Conservation (phyloP, 2,113 vertebrate genomes). For the Tautogolabrus adspersus region DNA sequence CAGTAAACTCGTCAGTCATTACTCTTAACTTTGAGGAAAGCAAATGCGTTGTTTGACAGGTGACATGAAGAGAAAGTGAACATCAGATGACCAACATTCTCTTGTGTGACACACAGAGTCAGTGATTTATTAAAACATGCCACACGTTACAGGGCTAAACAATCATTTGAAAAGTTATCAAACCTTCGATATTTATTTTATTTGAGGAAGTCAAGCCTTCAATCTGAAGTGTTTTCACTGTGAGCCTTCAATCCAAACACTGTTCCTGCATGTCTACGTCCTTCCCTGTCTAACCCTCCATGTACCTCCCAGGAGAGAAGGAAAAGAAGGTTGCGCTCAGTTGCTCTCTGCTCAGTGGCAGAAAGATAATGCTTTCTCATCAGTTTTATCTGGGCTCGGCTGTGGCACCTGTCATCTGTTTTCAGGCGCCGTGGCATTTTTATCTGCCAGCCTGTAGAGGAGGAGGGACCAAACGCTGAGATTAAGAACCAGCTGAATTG, state of each 20-base stretch:
- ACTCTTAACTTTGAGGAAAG: too few relatives aligned
- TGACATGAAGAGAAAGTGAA: too few relatives aligned
- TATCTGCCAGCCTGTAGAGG: slow-evolving; percentile 40
- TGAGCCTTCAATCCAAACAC: neutral
- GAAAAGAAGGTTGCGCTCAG: neutral
- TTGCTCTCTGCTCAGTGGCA: neutral
- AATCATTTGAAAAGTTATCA: too few relatives aligned
- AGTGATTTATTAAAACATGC: too few relatives aligned
- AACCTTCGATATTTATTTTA: too few relatives aligned
- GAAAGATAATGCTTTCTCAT: slow-evolving; percentile 52
- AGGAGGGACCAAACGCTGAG: slow-evolving; percentile 15
- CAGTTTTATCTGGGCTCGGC: slow-evolving; percentile 57
- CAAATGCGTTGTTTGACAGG: too few relatives aligned
- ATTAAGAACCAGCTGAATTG: slow-evolving; percentile 28
- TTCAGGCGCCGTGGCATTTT: slow-evolving; percentile 31
- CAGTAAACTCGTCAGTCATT: neutral
- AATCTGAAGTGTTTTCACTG: neutral
- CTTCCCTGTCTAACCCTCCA: neutral
- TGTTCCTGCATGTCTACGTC: neutral
- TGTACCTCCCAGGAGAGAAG: neutral
- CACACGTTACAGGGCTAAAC: too few relatives aligned
- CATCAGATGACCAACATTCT: too few relatives aligned
- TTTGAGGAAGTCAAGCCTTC: neutral
- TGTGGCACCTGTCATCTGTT: slow-evolving; percentile 59
- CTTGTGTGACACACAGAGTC: too few relatives aligned